phyloP scores from a whole-genome alignment of 2,797 vertebrate genomes.

The Masticophis lateralis region DNA sequence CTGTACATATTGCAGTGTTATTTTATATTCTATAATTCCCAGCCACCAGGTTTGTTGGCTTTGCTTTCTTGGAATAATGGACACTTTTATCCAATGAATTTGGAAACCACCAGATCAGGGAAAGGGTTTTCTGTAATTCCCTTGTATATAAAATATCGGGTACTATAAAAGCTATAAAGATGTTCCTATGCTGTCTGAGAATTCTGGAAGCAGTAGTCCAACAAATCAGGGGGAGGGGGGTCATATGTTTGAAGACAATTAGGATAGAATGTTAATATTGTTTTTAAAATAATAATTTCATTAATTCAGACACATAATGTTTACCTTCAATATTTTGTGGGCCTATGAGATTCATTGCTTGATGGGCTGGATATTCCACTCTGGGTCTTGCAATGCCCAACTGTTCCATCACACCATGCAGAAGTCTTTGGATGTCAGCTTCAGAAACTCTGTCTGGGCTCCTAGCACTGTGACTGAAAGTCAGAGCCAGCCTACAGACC shows the following conservation, averaged over 20 bases:
- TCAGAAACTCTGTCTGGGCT: slow-evolving; percentile 88
- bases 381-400: slow-evolving; percentile 92
- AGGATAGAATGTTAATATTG: neutral
- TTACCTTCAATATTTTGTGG: slow-evolving; percentile 96
- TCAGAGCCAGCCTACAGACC: slow-evolving; percentile 67
- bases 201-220: neutral
- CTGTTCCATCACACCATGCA: slow-evolving; percentile 97
- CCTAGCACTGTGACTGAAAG: slow-evolving; percentile 78
- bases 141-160: neutral
- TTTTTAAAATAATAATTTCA: neutral
- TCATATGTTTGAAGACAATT: neutral
- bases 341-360: slow-evolving; percentile 93
- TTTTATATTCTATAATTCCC: neutral
- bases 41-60: neutral
- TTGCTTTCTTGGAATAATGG: neutral
- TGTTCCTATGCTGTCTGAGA: neutral
- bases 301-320: neutral
- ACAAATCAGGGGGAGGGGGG: neutral
- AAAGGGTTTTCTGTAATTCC: neutral
- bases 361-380: slow-evolving; percentile 94
- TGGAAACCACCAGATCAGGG: neutral
- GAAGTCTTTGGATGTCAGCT: slow-evolving; percentile 91
- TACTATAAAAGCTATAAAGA: neutral
- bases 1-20: neutral
- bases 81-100: neutral